Evolutionary conservation across 1,140 invertebrate genomes (phyloP), one percentile per base, ranked within the genome.

Genomic region (Drosophila santomea): DNA sequence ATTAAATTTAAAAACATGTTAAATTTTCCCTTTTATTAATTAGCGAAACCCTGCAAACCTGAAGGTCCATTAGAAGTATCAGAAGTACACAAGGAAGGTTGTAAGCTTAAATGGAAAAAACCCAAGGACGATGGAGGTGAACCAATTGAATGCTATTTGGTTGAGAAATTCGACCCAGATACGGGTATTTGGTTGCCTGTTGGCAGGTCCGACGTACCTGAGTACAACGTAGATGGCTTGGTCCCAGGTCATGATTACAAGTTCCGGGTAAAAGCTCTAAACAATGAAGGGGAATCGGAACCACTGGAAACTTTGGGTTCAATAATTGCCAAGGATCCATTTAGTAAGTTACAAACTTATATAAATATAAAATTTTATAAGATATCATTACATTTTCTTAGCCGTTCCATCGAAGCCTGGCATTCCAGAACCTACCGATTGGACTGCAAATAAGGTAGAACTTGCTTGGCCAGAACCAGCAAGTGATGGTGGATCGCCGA

Each of bases 91-190:
- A 98, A 98, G 79, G 98, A 99, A 77, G 97, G 97, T 38, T 98
- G 97, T 93, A 99, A 97, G 59, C 94, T 99, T 3, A 97, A 98
- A 91, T 99, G 99, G 99, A 98, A 99, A 91, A 96, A 97, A 93
- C 98, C 98, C 1, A 99, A 98, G 91, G 98, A 99, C 92, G 98
- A 99, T 92, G 99, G 99, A 63, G 99, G 99, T 10, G 96, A 98
- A 91, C 97, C 97, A 3, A 96, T 99, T 77, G 97, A 98, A 84
- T 96, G 95, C 38, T 99, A 99, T 93, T 93, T 99, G 47, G 96
- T 99, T 14, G 99, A 99, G 93, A 99, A 99, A 92, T 97, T 96
- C 92, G 97, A 98, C 93, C 95, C 97, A 4, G 97, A 98, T 74
- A 97, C 97, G 20, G 97, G 97, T 10, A 94, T 97, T 59, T 98